Base-by-base conservation (phyloP, 2,113 vertebrate species). In the Lynx canadensis region DNA sequence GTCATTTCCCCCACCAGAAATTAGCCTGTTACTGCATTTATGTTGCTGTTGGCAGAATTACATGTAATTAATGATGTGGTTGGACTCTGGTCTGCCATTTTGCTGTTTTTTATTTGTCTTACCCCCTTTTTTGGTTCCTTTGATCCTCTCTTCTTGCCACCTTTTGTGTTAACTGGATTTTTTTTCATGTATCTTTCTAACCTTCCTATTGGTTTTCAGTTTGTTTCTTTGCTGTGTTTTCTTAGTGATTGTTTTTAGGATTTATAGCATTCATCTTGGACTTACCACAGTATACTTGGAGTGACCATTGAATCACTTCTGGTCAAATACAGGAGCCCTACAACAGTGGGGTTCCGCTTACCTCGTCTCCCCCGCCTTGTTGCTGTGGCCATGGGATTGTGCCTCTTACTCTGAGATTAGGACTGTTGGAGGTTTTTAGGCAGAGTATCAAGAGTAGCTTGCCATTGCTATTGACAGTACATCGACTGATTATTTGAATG, bases 131-230 rank as follows among this genome's bases (percentile, higher is more conserved):
- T 29, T 38, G 4, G 12, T 41, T 93, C 31, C 29, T 29, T 13
- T 52, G 27, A n/a, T 45, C 16, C 27, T 69, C 12, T 5, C 68
- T 90, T 86, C 48, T n/a, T 73, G 21, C 5, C 8, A 16, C 38
- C 36, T n/a, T 94, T 81, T 82, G 9, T 92, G n/a, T 65, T 63
- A 82, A 65, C 33, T 33, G 15, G 41, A 15, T 66, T 2, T 1
- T 82, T 81, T 60, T 82, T 25, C 23, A 11, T 52, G 1, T 73
- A 4, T 95, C 12, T 84, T 57, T 79, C 76, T 41, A 92, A 81
- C 29, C 63, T 91, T n/a, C 33, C 10, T 31, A 5, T 82, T 89
- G 73, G 21, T 89, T 79, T 89, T 84, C 69, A 83, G 50, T 96
- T 86, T 80, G 0, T 89, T 90, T 90, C 31, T 86, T 85, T 89